A percentile compares a stretch with the other conserved stretches of the same genome.
Evolutionary conservation across 2,888 invertebrate genomes (phyloP).

Genomic region (Ommatoiulus sabulosus): DNA sequence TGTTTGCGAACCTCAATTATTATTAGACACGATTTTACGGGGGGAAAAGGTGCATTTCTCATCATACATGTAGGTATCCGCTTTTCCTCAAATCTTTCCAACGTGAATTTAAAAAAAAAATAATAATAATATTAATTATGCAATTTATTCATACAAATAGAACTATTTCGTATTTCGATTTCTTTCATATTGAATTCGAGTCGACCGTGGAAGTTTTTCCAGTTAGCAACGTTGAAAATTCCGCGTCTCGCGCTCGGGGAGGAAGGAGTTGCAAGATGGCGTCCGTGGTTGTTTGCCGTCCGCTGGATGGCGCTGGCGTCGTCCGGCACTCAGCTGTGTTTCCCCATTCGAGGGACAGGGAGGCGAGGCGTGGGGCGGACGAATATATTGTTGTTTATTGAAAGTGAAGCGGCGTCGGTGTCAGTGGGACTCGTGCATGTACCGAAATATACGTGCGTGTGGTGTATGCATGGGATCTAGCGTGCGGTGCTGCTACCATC

Average conservation of each 20-base stretch:
- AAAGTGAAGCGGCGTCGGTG: slow-evolving; percentile 44
- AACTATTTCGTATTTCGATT: too few relatives aligned
- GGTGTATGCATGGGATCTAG: slow-evolving; percentile 46
- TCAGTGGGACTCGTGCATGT: slow-evolving; percentile 48
- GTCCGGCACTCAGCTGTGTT: slow-evolving; percentile 16
- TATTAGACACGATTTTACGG: too few relatives aligned
- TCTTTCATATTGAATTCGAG: too few relatives aligned
- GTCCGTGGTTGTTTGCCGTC: background rate
- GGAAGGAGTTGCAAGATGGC: slow-evolving; percentile 26
- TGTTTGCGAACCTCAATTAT: too few relatives aligned
- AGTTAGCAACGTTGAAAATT: background rate
- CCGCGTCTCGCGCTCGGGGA: background rate
- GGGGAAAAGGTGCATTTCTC: too few relatives aligned
- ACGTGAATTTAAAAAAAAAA: too few relatives aligned
- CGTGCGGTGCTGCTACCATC: slow-evolving; percentile 46
- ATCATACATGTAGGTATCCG: too few relatives aligned
- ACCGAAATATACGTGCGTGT: slow-evolving; percentile 20
- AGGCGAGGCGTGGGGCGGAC: slow-evolving; percentile 45
- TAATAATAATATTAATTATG: too few relatives aligned
- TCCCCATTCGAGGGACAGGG: background rate
- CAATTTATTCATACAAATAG: too few relatives aligned
- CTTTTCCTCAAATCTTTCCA: too few relatives aligned
- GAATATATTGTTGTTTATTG: slow-evolving; percentile 48
- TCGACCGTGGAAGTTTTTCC: too few relatives aligned
- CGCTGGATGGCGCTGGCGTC: background rate